Evolutionary conservation across 2,888 invertebrate genomes (phyloP).

Genomic region (Cyaniris semiargus): DNA sequence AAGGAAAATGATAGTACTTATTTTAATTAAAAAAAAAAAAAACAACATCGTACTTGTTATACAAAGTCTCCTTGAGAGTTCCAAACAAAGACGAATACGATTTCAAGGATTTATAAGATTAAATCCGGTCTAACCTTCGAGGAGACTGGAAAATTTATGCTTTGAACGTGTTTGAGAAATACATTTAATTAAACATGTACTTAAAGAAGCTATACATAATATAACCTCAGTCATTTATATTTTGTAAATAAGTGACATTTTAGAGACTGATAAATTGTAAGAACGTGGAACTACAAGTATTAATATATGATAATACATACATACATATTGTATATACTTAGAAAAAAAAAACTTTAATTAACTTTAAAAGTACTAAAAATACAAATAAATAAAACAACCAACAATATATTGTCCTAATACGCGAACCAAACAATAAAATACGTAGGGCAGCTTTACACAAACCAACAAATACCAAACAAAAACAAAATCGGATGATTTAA

Average conservation of each 20-base stretch:
- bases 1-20: not conserved
- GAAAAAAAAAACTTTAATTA: too few relatives aligned
- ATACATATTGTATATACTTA: too few relatives aligned
- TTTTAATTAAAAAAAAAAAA: too few relatives aligned
- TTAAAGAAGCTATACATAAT: not conserved
- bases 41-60: slow-evolving; percentile 26
- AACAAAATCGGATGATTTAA: not conserved
- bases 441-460: not conserved
- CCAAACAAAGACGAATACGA: slow-evolving; percentile 30
- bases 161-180: slow-evolving; percentile 3
- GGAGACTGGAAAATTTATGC: slow-evolving; percentile 24
- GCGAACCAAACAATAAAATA: not conserved
- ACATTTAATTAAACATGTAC: not conserved
- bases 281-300: not conserved
- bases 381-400: not conserved
- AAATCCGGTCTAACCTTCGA: slow-evolving; percentile 30
- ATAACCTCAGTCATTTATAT: not conserved
- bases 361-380: too few relatives aligned
- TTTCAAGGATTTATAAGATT: slow-evolving; percentile 32
- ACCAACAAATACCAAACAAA: not conserved
- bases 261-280: too few relatives aligned
- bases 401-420: not conserved
- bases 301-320: not conserved
- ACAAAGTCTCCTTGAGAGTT: slow-evolving; percentile 26
- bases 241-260: not conserved